phyloP scores from a whole-genome alignment of 2,888 invertebrate species.

The Cerastis leucographa region DNA sequence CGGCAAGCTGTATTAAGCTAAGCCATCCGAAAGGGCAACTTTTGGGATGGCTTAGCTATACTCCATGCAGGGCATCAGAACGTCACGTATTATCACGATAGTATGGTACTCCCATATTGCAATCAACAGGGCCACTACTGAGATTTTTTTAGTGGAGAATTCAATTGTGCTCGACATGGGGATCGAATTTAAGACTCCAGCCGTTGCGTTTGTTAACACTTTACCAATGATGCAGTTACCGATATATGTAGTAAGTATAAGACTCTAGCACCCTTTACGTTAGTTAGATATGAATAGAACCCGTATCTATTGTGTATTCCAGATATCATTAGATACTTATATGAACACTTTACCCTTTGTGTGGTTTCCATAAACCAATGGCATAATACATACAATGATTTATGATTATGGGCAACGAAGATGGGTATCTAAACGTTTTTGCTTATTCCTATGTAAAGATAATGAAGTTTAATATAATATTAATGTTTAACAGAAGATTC shows the following conservation, averaged over 20 bases:
- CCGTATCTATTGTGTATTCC: constrained; percentile 12
- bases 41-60: too few species aligned
- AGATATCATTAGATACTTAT: constrained; percentile 30
- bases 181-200: background rate
- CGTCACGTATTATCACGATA: background rate
- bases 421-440: constrained; percentile 40
- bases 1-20: too few species aligned
- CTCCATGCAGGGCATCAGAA: too few species aligned
- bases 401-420: constrained; percentile 24
- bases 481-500: constrained; percentile 20
- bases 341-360: constrained; percentile 40
- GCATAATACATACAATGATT: constrained; percentile 41
- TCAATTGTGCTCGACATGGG: background rate
- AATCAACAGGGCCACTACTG: too few species aligned
- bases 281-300: constrained; percentile 26
- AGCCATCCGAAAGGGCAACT: too few species aligned
- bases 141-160: background rate
- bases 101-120: background rate
- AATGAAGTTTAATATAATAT: constrained; percentile 21
- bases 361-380: constrained; percentile 14
- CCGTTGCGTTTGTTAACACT: background rate
- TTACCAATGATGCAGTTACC: background rate
- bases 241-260: background rate
- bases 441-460: constrained; percentile 16
- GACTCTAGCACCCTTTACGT: background rate